A percentile compares a stretch with the other conserved stretches of the same genome.
Conservation (phyloP, 2,888 invertebrate species). For the Pandemis heparana region DNA sequence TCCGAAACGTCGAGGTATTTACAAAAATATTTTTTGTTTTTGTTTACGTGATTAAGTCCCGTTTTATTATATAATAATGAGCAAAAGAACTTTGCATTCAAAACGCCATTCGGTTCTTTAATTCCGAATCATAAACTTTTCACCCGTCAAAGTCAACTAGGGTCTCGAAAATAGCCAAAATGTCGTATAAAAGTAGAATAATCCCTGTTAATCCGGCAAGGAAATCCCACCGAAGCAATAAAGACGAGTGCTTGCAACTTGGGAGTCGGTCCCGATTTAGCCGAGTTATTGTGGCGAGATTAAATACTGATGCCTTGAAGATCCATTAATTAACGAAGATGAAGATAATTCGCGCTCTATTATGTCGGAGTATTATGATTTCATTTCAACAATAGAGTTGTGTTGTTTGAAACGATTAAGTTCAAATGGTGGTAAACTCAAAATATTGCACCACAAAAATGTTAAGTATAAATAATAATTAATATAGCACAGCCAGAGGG, state of each 20-base stretch:
- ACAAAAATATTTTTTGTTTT: too few relatives aligned
- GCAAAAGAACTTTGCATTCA: too few relatives aligned
- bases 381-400: conserved; percentile 1
- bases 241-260: conserved; percentile 28
- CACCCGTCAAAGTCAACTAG: conserved; percentile 7
- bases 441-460: not conserved
- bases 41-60: too few relatives aligned
- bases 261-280: conserved; percentile 34
- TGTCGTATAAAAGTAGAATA: conserved; percentile 45
- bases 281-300: conserved; percentile 21
- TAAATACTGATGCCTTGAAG: conserved; percentile 14
- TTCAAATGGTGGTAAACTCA: not conserved
- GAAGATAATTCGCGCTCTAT: not conserved
- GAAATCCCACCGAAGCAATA: conserved; percentile 42
- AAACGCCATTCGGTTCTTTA: not conserved
- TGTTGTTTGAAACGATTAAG: not conserved
- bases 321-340: conserved; percentile 11
- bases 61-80: too few relatives aligned
- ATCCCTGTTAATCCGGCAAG: conserved; percentile 45
- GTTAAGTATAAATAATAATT: too few relatives aligned
- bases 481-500: too few relatives aligned
- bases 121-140: not conserved
- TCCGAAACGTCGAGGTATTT: too few relatives aligned
- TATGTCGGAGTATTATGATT: not conserved
- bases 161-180: not conserved